Conservation (phyloP, 2,113 vertebrate genomes). For the Marmota monax region DNA sequence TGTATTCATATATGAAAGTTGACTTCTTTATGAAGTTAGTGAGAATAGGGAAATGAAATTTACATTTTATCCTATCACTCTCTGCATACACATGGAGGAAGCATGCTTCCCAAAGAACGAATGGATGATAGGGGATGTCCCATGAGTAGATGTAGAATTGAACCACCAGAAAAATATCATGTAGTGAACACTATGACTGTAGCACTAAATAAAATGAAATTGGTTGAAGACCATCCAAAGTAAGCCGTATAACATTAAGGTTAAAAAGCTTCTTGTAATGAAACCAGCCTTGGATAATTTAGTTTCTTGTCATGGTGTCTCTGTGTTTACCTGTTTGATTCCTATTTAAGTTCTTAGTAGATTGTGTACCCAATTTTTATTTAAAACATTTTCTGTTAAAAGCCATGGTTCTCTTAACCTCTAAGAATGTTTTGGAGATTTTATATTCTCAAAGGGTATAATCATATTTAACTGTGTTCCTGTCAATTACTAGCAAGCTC, state of each 20-base stretch:
- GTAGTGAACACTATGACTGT: not conserved
- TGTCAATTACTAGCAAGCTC: constrained; percentile 60
- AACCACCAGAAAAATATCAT: not conserved
- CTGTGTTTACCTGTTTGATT: constrained; percentile 14
- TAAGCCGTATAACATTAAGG: constrained; percentile 39
- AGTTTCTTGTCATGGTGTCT: constrained; percentile 34
- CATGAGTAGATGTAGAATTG: not conserved
- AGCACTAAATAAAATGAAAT: constrained; percentile 48
- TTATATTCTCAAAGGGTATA: constrained; percentile 65
- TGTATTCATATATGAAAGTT: not conserved
- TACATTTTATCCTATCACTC: not conserved
- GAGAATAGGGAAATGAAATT: constrained; percentile 29
- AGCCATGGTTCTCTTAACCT: constrained; percentile 52
- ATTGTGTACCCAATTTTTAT: constrained; percentile 4
- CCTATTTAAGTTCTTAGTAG: not conserved
- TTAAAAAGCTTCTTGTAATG: constrained; percentile 28
- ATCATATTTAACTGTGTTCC: constrained; percentile 72
- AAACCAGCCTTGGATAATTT: constrained; percentile 41
- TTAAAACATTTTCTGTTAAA: constrained; percentile 63
- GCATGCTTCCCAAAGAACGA: not conserved
- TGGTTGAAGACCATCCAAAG: constrained; percentile 60
- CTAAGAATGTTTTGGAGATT: constrained; percentile 51
- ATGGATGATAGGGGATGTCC: not conserved
- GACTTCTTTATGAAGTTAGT: not conserved
- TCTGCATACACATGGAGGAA: not conserved